Evolutionary conservation across 1,140 invertebrate species (phyloP).

Genomic region (Brachionus sp.): DNA sequence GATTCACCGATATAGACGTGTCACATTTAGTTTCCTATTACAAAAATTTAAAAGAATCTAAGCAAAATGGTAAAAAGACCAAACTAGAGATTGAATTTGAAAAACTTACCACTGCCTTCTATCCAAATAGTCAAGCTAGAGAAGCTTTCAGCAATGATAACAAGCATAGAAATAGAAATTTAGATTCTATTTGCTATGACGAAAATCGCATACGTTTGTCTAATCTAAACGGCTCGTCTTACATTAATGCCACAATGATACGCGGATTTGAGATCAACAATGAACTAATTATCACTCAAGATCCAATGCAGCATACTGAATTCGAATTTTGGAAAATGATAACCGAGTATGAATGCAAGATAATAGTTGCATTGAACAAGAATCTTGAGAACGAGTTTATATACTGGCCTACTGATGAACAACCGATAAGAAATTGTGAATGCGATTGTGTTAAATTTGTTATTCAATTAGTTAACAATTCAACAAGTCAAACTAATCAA

Average conservation of each 20-base stretch:
- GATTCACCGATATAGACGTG: slow-evolving; percentile 17
- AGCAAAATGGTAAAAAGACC: background rate
- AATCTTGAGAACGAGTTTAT: slow-evolving; percentile 56
- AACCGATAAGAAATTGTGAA: slow-evolving; percentile 12
- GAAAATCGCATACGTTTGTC: slow-evolving; percentile 34
- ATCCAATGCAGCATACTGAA: slow-evolving; percentile 17
- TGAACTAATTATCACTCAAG: slow-evolving; percentile 42
- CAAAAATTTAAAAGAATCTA: background rate
- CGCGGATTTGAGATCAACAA: background rate
- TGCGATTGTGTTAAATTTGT: slow-evolving; percentile 30
- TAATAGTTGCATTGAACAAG: slow-evolving; percentile 49
- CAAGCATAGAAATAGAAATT: slow-evolving; percentile 33
- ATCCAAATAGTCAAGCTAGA: slow-evolving; percentile 6
- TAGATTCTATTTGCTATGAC: slow-evolving; percentile 29
- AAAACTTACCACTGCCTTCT: background rate
- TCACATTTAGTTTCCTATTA: background rate
- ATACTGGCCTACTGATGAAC: slow-evolving; percentile 46
- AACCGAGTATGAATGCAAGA: slow-evolving; percentile 1
- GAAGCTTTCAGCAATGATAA: slow-evolving; percentile 40
- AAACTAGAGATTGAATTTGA: background rate
- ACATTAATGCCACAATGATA: slow-evolving; percentile 43
- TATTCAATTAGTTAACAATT: slow-evolving; percentile 1
- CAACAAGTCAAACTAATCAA: background rate
- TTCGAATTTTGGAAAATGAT: slow-evolving; percentile 45
- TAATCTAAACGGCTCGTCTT: background rate